phyloP scores from a whole-genome alignment of 1,140 invertebrate species.

The Cotesia glomerata region DNA sequence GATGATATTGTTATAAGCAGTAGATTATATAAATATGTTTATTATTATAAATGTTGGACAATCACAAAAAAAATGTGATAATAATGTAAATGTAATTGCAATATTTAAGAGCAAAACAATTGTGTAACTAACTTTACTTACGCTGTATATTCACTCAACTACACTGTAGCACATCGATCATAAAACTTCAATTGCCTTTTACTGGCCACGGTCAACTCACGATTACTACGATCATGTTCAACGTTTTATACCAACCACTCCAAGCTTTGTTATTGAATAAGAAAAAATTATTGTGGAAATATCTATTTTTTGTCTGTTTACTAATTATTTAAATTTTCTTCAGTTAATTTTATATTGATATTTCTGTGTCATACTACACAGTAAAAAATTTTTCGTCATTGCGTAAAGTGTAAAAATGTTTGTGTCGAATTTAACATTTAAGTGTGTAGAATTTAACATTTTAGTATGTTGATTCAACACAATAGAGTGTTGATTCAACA shows the following conservation, averaged over 20 bases:
- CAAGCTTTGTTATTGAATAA: neutral
- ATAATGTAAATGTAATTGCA: neutral
- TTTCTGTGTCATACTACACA: no score
- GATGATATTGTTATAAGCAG: no score
- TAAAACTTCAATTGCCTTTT: slow-evolving; percentile 16
- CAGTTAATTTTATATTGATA: no score
- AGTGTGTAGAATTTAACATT: no score
- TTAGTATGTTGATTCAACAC: no score
- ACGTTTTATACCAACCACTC: neutral
- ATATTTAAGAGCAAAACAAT: neutral
- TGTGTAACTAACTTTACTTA: slow-evolving; percentile 24
- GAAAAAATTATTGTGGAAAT: neutral
- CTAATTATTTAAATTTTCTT: no score
- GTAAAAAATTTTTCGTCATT: no score
- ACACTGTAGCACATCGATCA: slow-evolving; percentile 17
- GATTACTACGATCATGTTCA: neutral
- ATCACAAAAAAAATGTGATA: neutral
- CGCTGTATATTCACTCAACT: slow-evolving; percentile 10
- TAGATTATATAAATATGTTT: no score
- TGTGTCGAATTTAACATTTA: no score
- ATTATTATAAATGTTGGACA: no score
- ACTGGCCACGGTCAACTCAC: slow-evolving; percentile 14
- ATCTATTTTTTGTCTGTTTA: neutral
- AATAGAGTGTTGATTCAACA: no score
- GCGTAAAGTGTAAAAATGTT: no score